Base-by-base conservation (phyloP, 2,888 invertebrate genomes). In the Hypomecis atomaria region DNA sequence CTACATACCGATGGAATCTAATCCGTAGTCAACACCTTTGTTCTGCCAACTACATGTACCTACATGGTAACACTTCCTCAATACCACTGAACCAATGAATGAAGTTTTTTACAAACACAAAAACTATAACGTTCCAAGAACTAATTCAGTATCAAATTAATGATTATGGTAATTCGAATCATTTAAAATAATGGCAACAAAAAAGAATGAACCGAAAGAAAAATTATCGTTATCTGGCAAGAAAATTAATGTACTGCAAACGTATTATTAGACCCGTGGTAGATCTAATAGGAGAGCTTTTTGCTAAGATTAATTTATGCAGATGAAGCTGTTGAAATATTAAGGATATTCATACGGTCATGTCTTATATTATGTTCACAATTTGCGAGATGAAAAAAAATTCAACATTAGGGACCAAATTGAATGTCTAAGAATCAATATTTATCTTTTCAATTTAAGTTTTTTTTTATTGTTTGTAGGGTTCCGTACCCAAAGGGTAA, bases 161-260 rank as follows among this genome's bases (percentile, higher is more conserved):
- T 66, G 64, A 60, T 64, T 69, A 70, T 70, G 69, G 45, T 70
- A 70, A 70, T 72, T 52, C 61, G 62, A 67, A 67, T 69, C 65
- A 67, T 70, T 70, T 66, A 70, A 55, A 70, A 65, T 58, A 69
- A 72, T 72, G 53, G 65, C 57, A 47, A 60, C 59, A 71, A 68
- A 69, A 70, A 71, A 64, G 42, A 37, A 59, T 44, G 55, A 38
- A 7, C 36, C 47, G 36, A 10, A 57, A 57, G 43, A 49, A 59
- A 64, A 56, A 56, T 55, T 13, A 53, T n/a, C 23, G 45, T 50
- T 40, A 62, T 68, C 70, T 62, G 67, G 58, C 62, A 66, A 44
- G 47, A 58, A 57, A 66, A 68, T 65, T 62, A 66, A 70, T 67
- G 66, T 55, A 57, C 60, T 58, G 38, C 59, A 49, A 67, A 66